Conservation (phyloP, 2,113 vertebrate species). For the Lipophrys pholis region DNA sequence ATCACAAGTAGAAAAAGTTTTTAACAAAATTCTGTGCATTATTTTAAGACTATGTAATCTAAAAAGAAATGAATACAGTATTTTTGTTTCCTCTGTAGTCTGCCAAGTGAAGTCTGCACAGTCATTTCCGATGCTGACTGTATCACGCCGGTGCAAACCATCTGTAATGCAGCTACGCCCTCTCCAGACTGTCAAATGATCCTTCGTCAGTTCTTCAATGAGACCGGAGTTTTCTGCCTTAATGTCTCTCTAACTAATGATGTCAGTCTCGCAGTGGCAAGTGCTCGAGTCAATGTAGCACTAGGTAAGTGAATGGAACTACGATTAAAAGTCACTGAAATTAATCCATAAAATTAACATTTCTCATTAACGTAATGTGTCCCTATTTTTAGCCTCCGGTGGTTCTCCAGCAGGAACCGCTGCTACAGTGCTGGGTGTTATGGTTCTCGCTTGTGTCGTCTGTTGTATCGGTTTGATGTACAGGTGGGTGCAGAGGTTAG, state of each 20-base stretch:
- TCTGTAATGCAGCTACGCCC: slow-evolving; percentile 85
- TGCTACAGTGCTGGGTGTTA: slow-evolving; percentile 82
- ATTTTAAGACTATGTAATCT: background rate
- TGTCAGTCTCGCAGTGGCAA: slow-evolving; percentile 89
- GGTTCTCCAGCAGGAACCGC: slow-evolving; percentile 75
- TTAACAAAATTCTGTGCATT: background rate
- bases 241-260: slow-evolving; percentile 92
- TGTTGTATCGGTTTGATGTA: slow-evolving; percentile 85
- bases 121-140: slow-evolving; percentile 91
- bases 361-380: slow-evolving; percentile 13
- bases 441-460: slow-evolving; percentile 81
- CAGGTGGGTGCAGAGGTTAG: slow-evolving; percentile 78
- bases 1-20: background rate
- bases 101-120: slow-evolving; percentile 91
- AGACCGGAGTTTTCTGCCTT: slow-evolving; percentile 91
- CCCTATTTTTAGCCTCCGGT: slow-evolving; percentile 68
- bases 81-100: slow-evolving; percentile 69
- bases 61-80: background rate
- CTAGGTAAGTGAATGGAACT: slow-evolving; percentile 70
- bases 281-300: slow-evolving; percentile 87
- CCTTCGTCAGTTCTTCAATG: slow-evolving; percentile 89
- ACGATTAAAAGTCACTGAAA: background rate
- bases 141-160: slow-evolving; percentile 80
- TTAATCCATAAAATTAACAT: background rate
- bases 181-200: slow-evolving; percentile 89